Evolutionary conservation across 2,797 vertebrate genomes (phyloP).

Genomic region (Crenuchus spilurus): DNA sequence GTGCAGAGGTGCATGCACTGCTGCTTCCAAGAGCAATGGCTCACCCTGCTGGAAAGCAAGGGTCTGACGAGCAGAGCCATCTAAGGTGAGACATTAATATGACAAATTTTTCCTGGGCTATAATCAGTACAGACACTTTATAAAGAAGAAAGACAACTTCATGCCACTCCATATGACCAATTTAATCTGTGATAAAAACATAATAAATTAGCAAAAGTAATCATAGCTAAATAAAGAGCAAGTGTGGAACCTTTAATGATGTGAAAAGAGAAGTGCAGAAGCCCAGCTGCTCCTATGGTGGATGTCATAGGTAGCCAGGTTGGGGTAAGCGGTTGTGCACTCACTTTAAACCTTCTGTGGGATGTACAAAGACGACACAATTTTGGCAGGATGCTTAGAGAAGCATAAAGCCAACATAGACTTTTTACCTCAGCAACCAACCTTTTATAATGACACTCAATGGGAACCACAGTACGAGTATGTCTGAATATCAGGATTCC

Average conservation of each 20-base stretch:
- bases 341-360: constrained; percentile 59
- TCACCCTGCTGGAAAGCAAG: constrained; percentile 69
- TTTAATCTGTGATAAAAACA: neutral
- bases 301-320: constrained; percentile 69
- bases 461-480: constrained; percentile 49
- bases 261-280: constrained; percentile 64
- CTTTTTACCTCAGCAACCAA: constrained; percentile 9
- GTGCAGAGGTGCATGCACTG: constrained; percentile 52
- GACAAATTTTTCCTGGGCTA: too few relatives aligned
- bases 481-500: constrained; percentile 50
- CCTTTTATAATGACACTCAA: constrained; percentile 67
- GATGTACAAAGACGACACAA: constrained; percentile 7
- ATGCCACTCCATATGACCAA: too few relatives aligned
- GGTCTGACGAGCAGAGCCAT: constrained; percentile 47
- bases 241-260: constrained; percentile 49
- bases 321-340: constrained; percentile 56
- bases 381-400: neutral
- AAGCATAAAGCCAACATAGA: neutral
- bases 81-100: constrained; percentile 37
- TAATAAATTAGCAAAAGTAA: neutral
- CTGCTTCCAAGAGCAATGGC: constrained; percentile 64
- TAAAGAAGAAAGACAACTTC: too few relatives aligned
- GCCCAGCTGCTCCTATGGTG: constrained; percentile 55
- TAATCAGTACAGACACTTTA: too few relatives aligned
- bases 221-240: too few relatives aligned